Conservation (phyloP, 2,888 invertebrate species). For the Neocrepidodera transversa region DNA sequence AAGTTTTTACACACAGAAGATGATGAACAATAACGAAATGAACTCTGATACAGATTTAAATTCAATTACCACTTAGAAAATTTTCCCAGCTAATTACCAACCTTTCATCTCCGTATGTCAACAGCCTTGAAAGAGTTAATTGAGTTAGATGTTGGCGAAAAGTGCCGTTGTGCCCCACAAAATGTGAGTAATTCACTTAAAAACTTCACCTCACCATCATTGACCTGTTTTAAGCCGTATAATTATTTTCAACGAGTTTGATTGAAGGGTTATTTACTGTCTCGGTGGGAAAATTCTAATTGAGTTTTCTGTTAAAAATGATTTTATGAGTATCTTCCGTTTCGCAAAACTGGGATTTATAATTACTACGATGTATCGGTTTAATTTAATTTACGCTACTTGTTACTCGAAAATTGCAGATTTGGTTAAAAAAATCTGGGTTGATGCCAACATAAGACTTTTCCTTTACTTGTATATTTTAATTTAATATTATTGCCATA, state of each 20-base stretch:
- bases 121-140: constrained; percentile 33
- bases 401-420: no score
- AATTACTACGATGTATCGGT: no score
- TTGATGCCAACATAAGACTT: no score
- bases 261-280: constrained; percentile 17
- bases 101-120: constrained; percentile 34
- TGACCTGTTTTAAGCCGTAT: constrained; percentile 14
- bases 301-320: not conserved
- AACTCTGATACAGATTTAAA: constrained; percentile 21
- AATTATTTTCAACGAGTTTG: constrained; percentile 24
- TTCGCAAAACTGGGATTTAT: no score
- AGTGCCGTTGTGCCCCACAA: constrained; percentile 23
- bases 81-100: constrained; percentile 25
- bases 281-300: not conserved
- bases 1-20: not conserved
- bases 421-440: no score
- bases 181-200: constrained; percentile 29
- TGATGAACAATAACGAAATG: constrained; percentile 21
- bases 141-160: constrained; percentile 28
- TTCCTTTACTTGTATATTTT: no score
- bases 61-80: constrained; percentile 29
- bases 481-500: no score
- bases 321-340: not conserved
- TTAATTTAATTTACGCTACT: no score
- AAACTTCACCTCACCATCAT: constrained; percentile 18